phyloP scores from a whole-genome alignment of 2,113 vertebrate species.

The western clawed frog (Xenopus tropicalis) region DNA sequence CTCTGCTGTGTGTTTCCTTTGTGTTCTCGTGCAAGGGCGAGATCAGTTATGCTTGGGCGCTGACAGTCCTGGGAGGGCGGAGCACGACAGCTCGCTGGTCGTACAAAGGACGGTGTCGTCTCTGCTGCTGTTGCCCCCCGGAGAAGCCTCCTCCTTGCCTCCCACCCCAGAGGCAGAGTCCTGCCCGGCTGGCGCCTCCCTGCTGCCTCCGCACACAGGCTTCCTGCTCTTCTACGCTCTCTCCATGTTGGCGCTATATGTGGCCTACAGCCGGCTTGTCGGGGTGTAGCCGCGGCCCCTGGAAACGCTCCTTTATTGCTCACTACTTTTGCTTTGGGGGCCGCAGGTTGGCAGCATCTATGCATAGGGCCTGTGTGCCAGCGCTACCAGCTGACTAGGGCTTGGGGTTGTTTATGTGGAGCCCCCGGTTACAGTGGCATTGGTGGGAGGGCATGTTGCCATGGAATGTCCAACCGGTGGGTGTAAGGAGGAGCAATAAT shows the following conservation, averaged over 20 bases:
- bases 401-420: too few species aligned
- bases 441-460: too few species aligned
- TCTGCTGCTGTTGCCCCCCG: constrained; percentile 10
- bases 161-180: background rate
- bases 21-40: constrained; percentile 9
- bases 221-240: constrained; percentile 32
- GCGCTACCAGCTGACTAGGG: too few species aligned
- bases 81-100: background rate
- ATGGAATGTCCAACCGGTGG: too few species aligned
- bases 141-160: background rate
- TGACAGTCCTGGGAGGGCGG: constrained; percentile 16
- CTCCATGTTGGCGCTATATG: constrained; percentile 14
- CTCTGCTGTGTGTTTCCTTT: background rate
- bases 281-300: background rate
- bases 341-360: background rate
- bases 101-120: constrained; percentile 18
- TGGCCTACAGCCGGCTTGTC: constrained; percentile 6
- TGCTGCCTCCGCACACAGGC: background rate
- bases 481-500: background rate
- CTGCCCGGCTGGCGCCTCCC: background rate
- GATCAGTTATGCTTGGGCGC: constrained; percentile 31
- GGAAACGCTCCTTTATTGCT: too few species aligned
- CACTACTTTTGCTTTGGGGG: background rate
- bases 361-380: too few species aligned
- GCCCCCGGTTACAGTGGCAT: too few species aligned